Evolutionary conservation across 2,797 vertebrate genomes (phyloP).

Genomic region (Distichodus sexfasciatus): DNA sequence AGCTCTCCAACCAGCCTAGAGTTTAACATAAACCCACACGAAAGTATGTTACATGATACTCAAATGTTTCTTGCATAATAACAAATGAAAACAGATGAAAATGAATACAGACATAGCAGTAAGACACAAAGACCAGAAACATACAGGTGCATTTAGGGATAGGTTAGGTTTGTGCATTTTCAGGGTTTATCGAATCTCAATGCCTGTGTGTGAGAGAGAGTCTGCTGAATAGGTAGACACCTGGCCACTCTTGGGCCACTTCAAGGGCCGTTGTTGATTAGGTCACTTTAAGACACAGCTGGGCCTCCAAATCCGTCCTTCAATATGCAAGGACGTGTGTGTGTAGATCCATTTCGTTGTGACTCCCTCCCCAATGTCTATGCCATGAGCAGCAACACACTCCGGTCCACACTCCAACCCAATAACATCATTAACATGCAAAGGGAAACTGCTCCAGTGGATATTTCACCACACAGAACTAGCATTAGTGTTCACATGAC

Average conservation of each 20-base stretch:
- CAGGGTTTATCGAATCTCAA: not conserved
- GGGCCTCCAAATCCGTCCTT: slow-evolving; percentile 47
- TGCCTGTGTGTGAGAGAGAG: not conserved
- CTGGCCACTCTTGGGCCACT: slow-evolving; percentile 53
- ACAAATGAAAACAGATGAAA: not conserved
- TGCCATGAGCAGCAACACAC: slow-evolving; percentile 1
- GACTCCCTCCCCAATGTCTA: not conserved
- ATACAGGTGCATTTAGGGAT: not conserved
- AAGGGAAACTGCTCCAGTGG: no score
- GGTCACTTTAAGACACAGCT: slow-evolving; percentile 65
- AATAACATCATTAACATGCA: no score
- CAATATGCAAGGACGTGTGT: not conserved
- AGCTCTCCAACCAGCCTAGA: not conserved
- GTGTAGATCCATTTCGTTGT: slow-evolving; percentile 7
- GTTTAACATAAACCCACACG: not conserved
- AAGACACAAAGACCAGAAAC: not conserved
- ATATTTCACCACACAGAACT: not conserved
- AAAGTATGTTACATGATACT: not conserved
- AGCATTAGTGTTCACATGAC: no score
- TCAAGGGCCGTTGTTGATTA: slow-evolving; percentile 49
- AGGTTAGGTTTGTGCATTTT: not conserved
- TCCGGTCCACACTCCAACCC: no score
- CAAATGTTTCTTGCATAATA: not conserved
- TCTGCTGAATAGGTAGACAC: slow-evolving; percentile 58
- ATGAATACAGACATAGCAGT: not conserved